Evolutionary conservation across 1,140 invertebrate genomes (phyloP).

Genomic region (Limonius californicus): DNA sequence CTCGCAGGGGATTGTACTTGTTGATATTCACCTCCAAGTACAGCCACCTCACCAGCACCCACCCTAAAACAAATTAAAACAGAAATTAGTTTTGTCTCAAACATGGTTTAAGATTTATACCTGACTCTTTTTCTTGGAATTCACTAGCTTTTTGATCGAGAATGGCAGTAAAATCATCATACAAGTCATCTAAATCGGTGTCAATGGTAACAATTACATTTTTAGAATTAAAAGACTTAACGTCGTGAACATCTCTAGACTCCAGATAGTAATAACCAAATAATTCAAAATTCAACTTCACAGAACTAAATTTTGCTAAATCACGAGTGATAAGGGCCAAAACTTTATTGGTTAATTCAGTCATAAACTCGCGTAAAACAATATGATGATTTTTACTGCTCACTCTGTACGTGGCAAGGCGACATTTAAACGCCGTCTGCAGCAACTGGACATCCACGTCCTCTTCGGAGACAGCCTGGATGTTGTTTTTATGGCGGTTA

Average conservation of each 20-base stretch:
- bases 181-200: no score
- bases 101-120: no score
- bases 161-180: no score
- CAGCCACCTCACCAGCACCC: no score
- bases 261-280: constrained; percentile 15
- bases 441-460: not conserved
- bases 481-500: not conserved
- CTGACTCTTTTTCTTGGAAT: no score
- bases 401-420: not conserved
- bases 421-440: not conserved
- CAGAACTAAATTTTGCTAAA: not conserved
- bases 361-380: not conserved
- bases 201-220: not conserved
- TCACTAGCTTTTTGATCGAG: no score
- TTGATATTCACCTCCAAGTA: no score
- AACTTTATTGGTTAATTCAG: not conserved
- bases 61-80: no score
- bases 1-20: no score
- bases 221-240: constrained; percentile 17
- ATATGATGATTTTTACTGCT: not conserved
- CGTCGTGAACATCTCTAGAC: not conserved
- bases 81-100: no score
- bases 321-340: not conserved
- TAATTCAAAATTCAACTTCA: constrained; percentile 7
- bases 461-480: not conserved